A percentile compares a stretch with the other conserved stretches of the same genome.
Evolutionary conservation across 2,113 vertebrate genomes (phyloP).

Genomic region (Psilopsiagon aurifrons): DNA sequence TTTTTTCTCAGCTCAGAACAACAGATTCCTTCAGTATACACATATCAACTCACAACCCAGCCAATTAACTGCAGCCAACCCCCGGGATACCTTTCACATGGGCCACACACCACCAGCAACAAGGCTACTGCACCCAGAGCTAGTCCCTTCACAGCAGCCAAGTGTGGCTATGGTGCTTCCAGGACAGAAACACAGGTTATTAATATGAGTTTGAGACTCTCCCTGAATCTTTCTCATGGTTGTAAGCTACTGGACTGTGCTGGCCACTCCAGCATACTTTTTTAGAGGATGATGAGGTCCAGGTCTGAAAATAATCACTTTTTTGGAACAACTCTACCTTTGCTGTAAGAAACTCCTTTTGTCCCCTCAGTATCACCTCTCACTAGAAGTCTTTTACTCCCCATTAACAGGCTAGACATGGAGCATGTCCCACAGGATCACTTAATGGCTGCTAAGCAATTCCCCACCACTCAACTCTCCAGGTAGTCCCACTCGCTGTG

Average conservation of each 20-base stretch:
- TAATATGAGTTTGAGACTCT: not conserved
- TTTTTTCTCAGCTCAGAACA: not conserved
- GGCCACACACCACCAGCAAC: not conserved
- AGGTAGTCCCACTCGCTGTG: rapidly evolving
- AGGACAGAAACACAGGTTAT: not conserved
- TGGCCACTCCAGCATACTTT: not conserved
- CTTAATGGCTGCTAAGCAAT: not conserved
- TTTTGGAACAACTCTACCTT: not conserved
- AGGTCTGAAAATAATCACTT: not conserved
- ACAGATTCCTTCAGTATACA: not conserved
- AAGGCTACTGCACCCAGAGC: not conserved
- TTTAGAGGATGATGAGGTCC: not conserved
- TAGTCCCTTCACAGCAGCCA: not conserved
- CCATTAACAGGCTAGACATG: not conserved
- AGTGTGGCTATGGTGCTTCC: not conserved
- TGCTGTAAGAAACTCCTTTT: not conserved
- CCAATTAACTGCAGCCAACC: not conserved
- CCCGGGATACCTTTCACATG: not conserved
- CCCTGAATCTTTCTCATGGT: not conserved
- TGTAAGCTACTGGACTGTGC: not conserved
- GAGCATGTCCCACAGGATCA: not conserved
- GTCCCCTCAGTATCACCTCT: not conserved
- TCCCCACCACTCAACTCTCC: not conserved
- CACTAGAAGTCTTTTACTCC: not conserved
- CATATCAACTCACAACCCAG: not conserved